A percentile compares a stretch with the other conserved stretches of the same genome.
Conservation (phyloP, 2,113 vertebrate genomes). For the Apus apus region DNA sequence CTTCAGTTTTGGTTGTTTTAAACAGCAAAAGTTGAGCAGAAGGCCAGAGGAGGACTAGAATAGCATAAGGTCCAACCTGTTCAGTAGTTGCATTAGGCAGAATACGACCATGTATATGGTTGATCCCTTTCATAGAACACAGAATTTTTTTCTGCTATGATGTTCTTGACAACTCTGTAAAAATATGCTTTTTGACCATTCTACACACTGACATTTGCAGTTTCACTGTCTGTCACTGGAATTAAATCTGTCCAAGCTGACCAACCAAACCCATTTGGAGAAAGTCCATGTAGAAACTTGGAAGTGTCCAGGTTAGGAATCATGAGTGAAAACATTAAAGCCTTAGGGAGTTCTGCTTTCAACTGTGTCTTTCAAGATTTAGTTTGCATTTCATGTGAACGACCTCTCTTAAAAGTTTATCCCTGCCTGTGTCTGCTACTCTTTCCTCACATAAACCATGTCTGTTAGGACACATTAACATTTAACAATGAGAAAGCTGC, state of each 20-base stretch:
- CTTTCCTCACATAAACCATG: neutral
- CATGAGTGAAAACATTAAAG: neutral
- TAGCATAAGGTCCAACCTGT: no score
- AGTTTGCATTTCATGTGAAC: neutral
- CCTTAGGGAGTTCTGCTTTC: neutral
- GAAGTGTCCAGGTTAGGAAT: neutral
- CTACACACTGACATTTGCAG: no score
- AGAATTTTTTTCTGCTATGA: no score
- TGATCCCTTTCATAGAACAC: no score
- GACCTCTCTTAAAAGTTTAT: neutral
- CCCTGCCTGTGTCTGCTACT: neutral
- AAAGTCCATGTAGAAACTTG: rapidly evolving
- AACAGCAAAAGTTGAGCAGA: neutral
- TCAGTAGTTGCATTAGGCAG: no score
- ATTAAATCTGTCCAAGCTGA: no score
- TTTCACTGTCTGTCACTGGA: no score
- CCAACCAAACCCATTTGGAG: no score
- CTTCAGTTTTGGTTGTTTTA: neutral
- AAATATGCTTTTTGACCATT: no score
- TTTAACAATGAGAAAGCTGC: neutral
- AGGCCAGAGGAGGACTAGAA: no score
- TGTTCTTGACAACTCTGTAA: no score
- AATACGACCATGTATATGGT: no score
- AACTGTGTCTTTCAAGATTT: neutral
- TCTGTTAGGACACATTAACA: neutral